Conservation (phyloP, 2,888 invertebrate genomes). For the Diaphora mendica region DNA sequence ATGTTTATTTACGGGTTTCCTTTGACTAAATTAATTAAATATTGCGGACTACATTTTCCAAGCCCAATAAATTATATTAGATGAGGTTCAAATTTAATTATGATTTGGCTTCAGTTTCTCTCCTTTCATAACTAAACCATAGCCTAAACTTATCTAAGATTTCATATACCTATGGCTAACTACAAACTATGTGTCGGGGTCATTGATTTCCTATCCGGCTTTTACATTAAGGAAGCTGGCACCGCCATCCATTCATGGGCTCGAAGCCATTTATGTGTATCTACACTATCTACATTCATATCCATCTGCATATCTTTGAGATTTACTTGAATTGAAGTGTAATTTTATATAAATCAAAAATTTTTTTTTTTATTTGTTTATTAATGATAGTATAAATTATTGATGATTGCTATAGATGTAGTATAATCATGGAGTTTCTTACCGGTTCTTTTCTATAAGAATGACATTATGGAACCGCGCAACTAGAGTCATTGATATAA, state of each 20-base stretch:
- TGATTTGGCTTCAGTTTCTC: background rate
- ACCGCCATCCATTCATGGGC: constrained; percentile 11
- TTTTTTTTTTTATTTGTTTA: no score
- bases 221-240: constrained; percentile 2
- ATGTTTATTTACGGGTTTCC: background rate
- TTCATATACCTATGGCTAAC: constrained; percentile 1
- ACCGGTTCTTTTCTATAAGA: no score
- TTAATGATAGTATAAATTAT: no score
- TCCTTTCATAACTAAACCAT: background rate
- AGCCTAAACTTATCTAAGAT: background rate
- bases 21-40: background rate
- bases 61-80: background rate
- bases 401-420: no score
- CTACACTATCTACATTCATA: background rate
- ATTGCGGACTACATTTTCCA: background rate
- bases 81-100: background rate
- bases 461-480: no score
- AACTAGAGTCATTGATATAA: no score
- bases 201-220: constrained; percentile 11
- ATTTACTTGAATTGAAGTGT: no score
- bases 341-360: no score
- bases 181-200: constrained; percentile 1
- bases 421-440: no score
- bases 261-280: constrained; percentile 7
- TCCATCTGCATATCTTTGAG: background rate